Evolutionary conservation across 2,888 invertebrate genomes (phyloP).

Genomic region (Leptarthrus brevirostris): DNA sequence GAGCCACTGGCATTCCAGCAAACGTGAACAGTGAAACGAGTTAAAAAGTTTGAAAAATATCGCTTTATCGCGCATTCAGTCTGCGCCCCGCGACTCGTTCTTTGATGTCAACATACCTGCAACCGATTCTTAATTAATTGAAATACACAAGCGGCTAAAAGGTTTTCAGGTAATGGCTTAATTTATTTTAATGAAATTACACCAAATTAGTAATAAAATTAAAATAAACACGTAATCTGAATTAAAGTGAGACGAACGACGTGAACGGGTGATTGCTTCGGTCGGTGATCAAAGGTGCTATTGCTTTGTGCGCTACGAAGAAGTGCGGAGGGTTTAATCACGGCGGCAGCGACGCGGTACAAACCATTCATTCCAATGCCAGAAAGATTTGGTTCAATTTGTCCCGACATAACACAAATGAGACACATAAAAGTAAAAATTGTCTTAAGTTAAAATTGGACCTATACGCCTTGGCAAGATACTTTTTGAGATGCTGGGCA

Average conservation of each 20-base stretch:
- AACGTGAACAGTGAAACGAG: not conserved
- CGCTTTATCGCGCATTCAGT: slow-evolving; percentile 20
- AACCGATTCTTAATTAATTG: slow-evolving; percentile 43
- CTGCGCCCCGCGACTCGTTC: slow-evolving; percentile 8
- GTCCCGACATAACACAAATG: too few species aligned
- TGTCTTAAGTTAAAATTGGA: too few species aligned
- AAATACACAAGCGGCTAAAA: slow-evolving; percentile 44
- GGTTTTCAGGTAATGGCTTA: slow-evolving; percentile 52
- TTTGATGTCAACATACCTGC: slow-evolving; percentile 36
- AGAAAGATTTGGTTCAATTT: too few species aligned
- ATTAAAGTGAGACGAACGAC: slow-evolving; percentile 45
- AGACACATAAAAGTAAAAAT: too few species aligned
- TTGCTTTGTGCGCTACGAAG: too few species aligned
- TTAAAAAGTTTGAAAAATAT: not conserved
- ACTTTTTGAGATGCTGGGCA: too few species aligned
- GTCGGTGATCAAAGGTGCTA: slow-evolving; percentile 8
- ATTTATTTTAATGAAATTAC: slow-evolving; percentile 51
- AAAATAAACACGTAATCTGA: slow-evolving; percentile 52
- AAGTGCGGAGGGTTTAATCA: too few species aligned
- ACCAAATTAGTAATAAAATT: slow-evolving; percentile 52
- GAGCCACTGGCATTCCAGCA: not conserved
- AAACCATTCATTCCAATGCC: too few species aligned
- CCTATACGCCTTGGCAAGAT: too few species aligned
- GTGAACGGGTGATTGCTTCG: slow-evolving; percentile 16
- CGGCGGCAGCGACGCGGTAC: too few species aligned